A percentile compares a stretch with the other conserved stretches of the same genome.
phyloP scores from a whole-genome alignment of 2,113 vertebrate genomes.

The Nyctereutes procyonoides region DNA sequence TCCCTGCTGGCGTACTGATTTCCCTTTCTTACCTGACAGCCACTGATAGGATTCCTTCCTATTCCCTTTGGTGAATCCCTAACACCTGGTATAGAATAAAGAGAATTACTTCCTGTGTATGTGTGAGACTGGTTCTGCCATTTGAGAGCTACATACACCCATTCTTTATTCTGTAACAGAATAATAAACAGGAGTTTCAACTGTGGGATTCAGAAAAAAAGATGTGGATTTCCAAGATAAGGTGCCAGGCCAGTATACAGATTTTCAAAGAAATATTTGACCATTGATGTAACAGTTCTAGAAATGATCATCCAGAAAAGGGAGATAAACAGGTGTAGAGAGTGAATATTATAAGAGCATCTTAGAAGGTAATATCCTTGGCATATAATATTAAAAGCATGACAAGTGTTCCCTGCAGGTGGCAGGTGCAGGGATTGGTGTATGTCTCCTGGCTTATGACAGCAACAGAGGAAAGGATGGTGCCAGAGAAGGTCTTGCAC shows the following conservation, averaged over 20 bases:
- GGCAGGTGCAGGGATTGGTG: background rate
- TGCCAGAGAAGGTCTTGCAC: background rate
- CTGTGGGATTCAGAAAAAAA: background rate
- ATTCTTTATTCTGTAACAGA: background rate
- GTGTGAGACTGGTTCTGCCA: background rate
- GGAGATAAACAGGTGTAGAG: background rate
- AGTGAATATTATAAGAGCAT: background rate
- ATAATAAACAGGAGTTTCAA: background rate
- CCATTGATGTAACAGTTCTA: background rate
- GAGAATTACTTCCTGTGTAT: background rate
- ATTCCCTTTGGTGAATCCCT: background rate
- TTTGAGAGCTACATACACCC: background rate
- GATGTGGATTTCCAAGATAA: background rate
- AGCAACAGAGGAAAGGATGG: background rate
- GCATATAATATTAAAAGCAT: background rate
- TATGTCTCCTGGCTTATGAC: background rate
- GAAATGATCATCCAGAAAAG: background rate
- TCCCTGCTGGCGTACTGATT: background rate
- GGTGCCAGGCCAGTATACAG: background rate
- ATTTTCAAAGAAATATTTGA: background rate
- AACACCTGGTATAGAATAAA: background rate
- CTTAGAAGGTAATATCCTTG: background rate
- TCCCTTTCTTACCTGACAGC: background rate
- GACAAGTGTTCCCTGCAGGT: background rate
- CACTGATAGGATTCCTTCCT: background rate